phyloP scores from a whole-genome alignment of 2,113 vertebrate species.

The Trematomus loennbergii region DNA sequence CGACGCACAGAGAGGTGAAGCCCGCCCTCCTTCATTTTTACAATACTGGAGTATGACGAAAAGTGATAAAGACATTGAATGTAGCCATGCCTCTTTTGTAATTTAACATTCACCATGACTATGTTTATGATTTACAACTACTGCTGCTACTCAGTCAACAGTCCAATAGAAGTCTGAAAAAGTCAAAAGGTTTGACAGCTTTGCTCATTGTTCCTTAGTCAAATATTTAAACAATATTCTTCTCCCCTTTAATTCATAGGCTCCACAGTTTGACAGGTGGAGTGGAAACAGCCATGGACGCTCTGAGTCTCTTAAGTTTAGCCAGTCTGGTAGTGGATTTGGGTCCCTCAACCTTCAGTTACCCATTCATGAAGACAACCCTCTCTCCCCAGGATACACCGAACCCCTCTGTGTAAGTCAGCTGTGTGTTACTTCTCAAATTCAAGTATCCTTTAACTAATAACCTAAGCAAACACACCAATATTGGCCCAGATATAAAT shows the following conservation, averaged over 20 bases:
- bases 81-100: conserved; percentile 16
- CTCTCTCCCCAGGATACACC: conserved; percentile 81
- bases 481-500: conserved; percentile 28
- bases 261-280: conserved; percentile 78
- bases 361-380: conserved; percentile 72
- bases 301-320: conserved; percentile 54
- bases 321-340: conserved; percentile 53
- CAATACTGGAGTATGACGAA: not conserved
- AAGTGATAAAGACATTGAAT: not conserved
- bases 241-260: conserved; percentile 52
- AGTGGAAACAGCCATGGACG: conserved; percentile 72
- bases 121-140: conserved; percentile 12
- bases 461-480: not conserved
- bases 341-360: conserved; percentile 76
- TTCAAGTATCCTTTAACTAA: conserved; percentile 2
- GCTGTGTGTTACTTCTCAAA: not conserved
- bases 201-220: not conserved
- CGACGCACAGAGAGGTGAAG: conserved; percentile 80
- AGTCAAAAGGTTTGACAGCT: not conserved
- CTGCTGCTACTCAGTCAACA: not conserved
- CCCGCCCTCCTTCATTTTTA: not conserved
- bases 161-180: not conserved
- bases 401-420: conserved; percentile 89
- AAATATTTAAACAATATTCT: conserved; percentile 4
- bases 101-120: not conserved